Percentiles rank a stretch among this genome's conserved stretches.
Evolutionary conservation across 64 coral and sea anemone genomes (phyloP).

Genomic region (Astreopora myriophthalma): DNA sequence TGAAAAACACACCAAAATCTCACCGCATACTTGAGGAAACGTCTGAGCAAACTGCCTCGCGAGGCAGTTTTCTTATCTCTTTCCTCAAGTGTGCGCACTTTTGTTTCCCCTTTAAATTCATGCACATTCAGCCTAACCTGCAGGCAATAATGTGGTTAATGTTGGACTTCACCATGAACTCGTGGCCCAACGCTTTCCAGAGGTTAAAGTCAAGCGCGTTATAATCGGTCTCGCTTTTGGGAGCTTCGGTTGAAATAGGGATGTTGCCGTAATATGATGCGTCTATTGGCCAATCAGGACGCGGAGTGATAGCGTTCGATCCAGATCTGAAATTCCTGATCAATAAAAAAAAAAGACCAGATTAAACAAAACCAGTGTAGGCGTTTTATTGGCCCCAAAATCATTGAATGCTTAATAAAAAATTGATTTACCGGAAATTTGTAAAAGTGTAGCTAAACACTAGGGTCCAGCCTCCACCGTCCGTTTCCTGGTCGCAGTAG

Average conservation of each 20-base stretch:
- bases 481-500: conserved; percentile 24
- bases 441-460: conserved; percentile 23
- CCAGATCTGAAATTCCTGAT: neutral
- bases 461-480: conserved; percentile 23
- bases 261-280: neutral
- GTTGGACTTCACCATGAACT: conserved; percentile 53
- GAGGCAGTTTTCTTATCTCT: no score
- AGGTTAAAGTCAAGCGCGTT: conserved; percentile 42
- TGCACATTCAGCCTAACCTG: neutral
- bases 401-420: no score
- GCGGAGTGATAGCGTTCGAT: conserved; percentile 45
- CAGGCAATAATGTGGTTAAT: conserved; percentile 27
- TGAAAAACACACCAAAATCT: no score
- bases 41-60: no score
- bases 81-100: no score
- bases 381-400: neutral
- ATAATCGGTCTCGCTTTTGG: conserved; percentile 18
- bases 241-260: conserved; percentile 1
- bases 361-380: no score
- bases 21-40: no score
- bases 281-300: conserved; percentile 38
- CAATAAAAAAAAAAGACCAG: no score
- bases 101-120: no score
- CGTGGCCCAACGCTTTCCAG: conserved; percentile 53
- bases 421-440: neutral